Conservation (phyloP, 2,888 invertebrate species). For the Rhingia rostrata region DNA sequence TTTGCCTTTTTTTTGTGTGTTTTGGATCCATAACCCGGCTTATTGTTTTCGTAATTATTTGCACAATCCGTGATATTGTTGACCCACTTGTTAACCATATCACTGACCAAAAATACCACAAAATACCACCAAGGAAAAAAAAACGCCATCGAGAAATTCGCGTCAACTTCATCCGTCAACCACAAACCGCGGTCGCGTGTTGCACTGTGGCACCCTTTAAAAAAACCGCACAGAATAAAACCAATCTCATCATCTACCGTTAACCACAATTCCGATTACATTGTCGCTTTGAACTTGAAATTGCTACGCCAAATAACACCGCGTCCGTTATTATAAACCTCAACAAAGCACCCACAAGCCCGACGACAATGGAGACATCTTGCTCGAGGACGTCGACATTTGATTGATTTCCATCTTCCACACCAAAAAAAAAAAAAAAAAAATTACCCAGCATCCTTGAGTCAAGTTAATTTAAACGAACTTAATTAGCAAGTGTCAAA, state of each 20-base stretch:
- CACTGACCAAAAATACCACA: conserved; percentile 41
- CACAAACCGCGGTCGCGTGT: conserved; percentile 60
- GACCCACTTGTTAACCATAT: conserved; percentile 17
- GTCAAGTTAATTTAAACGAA: conserved; percentile 59
- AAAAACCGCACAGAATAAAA: conserved; percentile 8
- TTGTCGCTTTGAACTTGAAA: conserved; percentile 55
- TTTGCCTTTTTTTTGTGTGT: too few species aligned
- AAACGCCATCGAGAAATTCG: not conserved
- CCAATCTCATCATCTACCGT: conserved; percentile 6
- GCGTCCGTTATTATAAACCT: conserved; percentile 22
- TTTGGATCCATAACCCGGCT: too few species aligned
- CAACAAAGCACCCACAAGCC: conserved; percentile 62
- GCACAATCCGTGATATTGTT: conserved; percentile 27
- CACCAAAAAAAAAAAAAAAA: not conserved
- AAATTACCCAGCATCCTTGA: not conserved
- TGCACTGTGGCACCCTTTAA: conserved; percentile 40
- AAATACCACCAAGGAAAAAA: conserved; percentile 39
- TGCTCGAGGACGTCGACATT: not conserved
- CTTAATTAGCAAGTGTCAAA: conserved; percentile 60
- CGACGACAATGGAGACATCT: conserved; percentile 6
- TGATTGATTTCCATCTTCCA: conserved; percentile 21
- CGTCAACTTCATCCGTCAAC: conserved; percentile 63
- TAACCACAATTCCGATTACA: conserved; percentile 64
- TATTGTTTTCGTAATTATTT: conserved; percentile 35
- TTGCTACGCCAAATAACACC: conserved; percentile 2